phyloP scores from a whole-genome alignment of 1,140 invertebrate genomes.

The Ips typographus region DNA sequence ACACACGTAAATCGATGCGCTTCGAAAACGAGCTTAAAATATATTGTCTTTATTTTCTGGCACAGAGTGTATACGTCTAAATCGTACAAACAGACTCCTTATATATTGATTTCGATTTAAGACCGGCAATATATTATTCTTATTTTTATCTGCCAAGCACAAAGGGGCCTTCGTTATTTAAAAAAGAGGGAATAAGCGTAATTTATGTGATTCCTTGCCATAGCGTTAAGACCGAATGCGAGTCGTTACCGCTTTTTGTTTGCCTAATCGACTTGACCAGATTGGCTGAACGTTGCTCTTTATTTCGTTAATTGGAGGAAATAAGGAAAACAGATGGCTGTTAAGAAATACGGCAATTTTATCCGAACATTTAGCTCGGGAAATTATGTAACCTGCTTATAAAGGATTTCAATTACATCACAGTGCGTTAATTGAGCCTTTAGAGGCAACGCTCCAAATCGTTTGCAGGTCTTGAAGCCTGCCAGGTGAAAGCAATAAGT shows the following conservation, averaged over 20 bases:
- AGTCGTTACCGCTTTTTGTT: slow-evolving; percentile 31
- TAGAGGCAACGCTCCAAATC: neutral
- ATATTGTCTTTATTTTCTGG: neutral
- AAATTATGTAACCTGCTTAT: neutral
- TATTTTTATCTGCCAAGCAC: slow-evolving; percentile 36
- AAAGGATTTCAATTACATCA: neutral
- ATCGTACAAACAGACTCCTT: neutral
- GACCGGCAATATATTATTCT: slow-evolving; percentile 33
- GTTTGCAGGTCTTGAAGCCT: neutral
- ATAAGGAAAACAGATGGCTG: slow-evolving; percentile 16
- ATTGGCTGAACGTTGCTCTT: slow-evolving; percentile 23
- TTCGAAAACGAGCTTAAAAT: neutral
- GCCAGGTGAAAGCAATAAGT: slow-evolving; percentile 13
- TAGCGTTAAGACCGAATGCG: slow-evolving; percentile 31
- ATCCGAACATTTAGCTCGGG: neutral
- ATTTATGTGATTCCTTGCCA: slow-evolving; percentile 30
- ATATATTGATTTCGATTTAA: slow-evolving; percentile 36
- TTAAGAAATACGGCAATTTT: slow-evolving; percentile 1
- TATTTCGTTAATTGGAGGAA: slow-evolving; percentile 24
- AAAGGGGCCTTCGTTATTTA: slow-evolving; percentile 28
- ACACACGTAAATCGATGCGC: too few species aligned
- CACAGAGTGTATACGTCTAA: neutral
- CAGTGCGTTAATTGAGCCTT: neutral
- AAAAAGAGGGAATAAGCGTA: slow-evolving; percentile 32
- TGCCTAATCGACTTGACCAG: slow-evolving; percentile 31